Evolutionary conservation across 2,113 vertebrate species (phyloP), one percentile per base, ranked within the genome.

Genomic region (Motacilla tschutschensis): DNA sequence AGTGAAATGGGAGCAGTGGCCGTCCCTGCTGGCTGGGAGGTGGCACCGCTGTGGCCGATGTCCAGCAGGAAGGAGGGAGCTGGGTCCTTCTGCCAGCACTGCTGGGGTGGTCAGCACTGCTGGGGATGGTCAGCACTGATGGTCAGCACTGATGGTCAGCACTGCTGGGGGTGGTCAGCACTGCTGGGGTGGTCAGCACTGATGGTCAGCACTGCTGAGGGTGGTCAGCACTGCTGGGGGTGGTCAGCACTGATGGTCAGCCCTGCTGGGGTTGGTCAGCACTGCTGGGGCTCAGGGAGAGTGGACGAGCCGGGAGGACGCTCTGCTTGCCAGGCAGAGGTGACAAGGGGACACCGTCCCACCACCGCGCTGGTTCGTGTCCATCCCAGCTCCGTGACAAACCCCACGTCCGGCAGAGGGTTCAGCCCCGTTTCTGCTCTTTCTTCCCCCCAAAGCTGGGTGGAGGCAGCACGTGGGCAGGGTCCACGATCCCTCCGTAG

Each of bases 321-420:
- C 33, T 74, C 79, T 31, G 75, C 60, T 58, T 0, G 28, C 89
- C 9, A 2, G 66, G 78, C 21, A 4, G 73, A 64, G 71, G 77
- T 54, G 89, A 76, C 73, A 24, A 40, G 51, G 83, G 64, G 76
- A 57, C 72, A 15, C 17, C 0, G 48, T 18, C 55, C 79, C 83
- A 31, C 15, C 1, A 1, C 26, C 0, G 2, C 0, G 5, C 44
- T 0, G 8, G 4, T 20, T 6, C 63, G 74, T 5, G 5, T 79
- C 80, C 80, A 38, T 83, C 58, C 73, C 77, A 29, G 79, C 76
- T 6, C 9, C 1, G 5, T 26, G 86, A 12, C 57, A 4, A 53
- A 25, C 60, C 74, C 5, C 2, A 10, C 36, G 2, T 9, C 84
- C 44, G 1, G 71, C 74, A 66, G 36, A n/a, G 63, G 7, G 9